phyloP scores from a whole-genome alignment of 2,113 vertebrate genomes.

The Salvelinus sp. region DNA sequence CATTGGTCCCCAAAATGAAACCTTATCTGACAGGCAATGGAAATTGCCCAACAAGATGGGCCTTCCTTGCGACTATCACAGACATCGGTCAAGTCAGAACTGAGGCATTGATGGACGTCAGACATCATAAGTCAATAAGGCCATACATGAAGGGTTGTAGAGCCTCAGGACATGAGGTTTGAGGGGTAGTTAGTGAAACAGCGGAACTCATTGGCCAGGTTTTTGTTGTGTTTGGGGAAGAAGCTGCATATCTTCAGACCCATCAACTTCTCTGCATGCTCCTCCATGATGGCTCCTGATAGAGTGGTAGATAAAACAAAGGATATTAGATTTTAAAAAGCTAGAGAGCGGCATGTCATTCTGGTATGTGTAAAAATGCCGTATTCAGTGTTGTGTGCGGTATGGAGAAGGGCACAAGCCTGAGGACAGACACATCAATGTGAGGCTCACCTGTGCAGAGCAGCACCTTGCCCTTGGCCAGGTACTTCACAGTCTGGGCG shows the following conservation, averaged over 20 bases:
- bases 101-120: background rate
- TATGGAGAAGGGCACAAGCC: background rate
- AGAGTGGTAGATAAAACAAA: background rate
- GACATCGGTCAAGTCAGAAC: background rate
- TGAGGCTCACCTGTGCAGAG: constrained; percentile 88
- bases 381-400: background rate
- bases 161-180: constrained; percentile 65
- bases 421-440: background rate
- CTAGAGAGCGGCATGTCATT: background rate
- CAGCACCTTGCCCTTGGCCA: constrained; percentile 88
- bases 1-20: background rate
- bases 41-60: background rate
- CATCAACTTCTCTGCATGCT: constrained; percentile 78
- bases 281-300: constrained; percentile 88
- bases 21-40: background rate
- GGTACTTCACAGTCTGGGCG: constrained; percentile 81
- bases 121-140: background rate
- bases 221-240: constrained; percentile 81
- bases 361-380: background rate
- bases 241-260: constrained; percentile 85
- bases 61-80: background rate
- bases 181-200: constrained; percentile 90
- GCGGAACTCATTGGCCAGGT: constrained; percentile 89
- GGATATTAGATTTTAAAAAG: background rate
- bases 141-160: background rate